A percentile compares a stretch with the other conserved stretches of the same genome.
Evolutionary conservation across 1,140 invertebrate species (phyloP).

Genomic region (Rhizoglyphus robini): DNA sequence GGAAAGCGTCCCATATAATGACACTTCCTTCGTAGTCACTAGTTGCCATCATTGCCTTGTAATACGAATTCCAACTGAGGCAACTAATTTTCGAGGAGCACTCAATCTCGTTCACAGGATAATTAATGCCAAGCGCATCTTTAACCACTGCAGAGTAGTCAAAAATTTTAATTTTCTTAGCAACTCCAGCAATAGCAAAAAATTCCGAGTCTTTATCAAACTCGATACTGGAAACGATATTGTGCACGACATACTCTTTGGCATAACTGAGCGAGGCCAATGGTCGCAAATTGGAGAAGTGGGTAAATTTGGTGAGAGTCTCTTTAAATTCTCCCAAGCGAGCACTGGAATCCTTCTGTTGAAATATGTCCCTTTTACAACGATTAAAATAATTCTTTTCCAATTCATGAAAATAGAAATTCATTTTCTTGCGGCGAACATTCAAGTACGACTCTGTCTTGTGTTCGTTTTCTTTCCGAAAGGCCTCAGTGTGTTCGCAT

Average conservation of each 20-base stretch:
- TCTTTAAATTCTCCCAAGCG: constrained; percentile 67
- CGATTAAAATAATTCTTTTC: constrained; percentile 69
- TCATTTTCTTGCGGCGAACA: constrained; percentile 55
- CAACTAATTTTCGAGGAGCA: constrained; percentile 88
- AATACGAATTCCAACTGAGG: constrained; percentile 84
- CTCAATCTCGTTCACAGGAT: constrained; percentile 81
- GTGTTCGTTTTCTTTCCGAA: constrained; percentile 20
- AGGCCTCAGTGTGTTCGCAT: neutral
- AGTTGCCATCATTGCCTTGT: constrained; percentile 75
- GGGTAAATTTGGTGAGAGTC: constrained; percentile 73
- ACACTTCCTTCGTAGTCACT: constrained; percentile 91
- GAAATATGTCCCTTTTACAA: constrained; percentile 26
- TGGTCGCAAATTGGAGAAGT: constrained; percentile 59
- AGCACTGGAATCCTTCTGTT: constrained; percentile 11
- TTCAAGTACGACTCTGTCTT: constrained; percentile 20
- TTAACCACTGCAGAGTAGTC: constrained; percentile 73
- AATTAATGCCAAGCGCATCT: constrained; percentile 74
- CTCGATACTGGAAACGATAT: constrained; percentile 87
- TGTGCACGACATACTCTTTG: constrained; percentile 73
- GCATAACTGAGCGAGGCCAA: constrained; percentile 80
- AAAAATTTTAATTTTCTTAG: constrained; percentile 77
- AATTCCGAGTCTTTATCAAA: constrained; percentile 93
- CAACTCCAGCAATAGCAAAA: constrained; percentile 91
- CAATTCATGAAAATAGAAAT: constrained; percentile 78
- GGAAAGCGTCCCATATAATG: constrained; percentile 79